These are phyloP conservation scores for Rhamphomyia laevipes DNA, from an alignment of 2,888 invertebrate genomes.

Conservation along the genomic window DNA sequence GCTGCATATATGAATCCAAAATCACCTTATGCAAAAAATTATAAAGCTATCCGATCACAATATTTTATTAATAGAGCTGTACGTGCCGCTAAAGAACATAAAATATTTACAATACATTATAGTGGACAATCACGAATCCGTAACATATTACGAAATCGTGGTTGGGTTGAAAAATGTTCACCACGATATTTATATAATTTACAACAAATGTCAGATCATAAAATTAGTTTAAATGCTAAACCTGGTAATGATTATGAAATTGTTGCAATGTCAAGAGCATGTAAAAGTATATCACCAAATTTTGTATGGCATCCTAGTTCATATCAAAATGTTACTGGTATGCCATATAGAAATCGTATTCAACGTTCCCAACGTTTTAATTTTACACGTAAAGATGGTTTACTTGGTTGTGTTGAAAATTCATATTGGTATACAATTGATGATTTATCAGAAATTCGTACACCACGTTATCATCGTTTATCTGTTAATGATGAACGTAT, in stretches of 20 bases:
- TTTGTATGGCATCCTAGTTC: slow-evolving; percentile 57
- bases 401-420: slow-evolving; percentile 32
- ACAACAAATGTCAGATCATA: slow-evolving; percentile 25
- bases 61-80: neutral
- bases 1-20: too few species aligned
- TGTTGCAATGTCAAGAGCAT: slow-evolving; percentile 45
- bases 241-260: slow-evolving; percentile 32
- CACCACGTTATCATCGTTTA: slow-evolving; percentile 50
- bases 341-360: slow-evolving; percentile 30
- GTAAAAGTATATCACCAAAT: slow-evolving; percentile 51
- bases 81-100: slow-evolving; percentile 11
- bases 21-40: too few species aligned
- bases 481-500: slow-evolving; percentile 25
- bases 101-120: slow-evolving; percentile 29
- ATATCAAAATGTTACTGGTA: neutral
- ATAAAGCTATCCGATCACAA: too few species aligned
- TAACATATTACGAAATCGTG: slow-evolving; percentile 46
- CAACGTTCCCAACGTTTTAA: slow-evolving; percentile 26
- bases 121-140: slow-evolving; percentile 28
- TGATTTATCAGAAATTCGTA: slow-evolving; percentile 40
- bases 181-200: slow-evolving; percentile 25
- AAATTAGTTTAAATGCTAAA: slow-evolving; percentile 25
- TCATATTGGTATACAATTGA: slow-evolving; percentile 29
- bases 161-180: slow-evolving; percentile 63
- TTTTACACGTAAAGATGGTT: slow-evolving; percentile 42